Evolutionary conservation across 2,888 invertebrate species (phyloP).

Genomic region (Hedychridium roseum): DNA sequence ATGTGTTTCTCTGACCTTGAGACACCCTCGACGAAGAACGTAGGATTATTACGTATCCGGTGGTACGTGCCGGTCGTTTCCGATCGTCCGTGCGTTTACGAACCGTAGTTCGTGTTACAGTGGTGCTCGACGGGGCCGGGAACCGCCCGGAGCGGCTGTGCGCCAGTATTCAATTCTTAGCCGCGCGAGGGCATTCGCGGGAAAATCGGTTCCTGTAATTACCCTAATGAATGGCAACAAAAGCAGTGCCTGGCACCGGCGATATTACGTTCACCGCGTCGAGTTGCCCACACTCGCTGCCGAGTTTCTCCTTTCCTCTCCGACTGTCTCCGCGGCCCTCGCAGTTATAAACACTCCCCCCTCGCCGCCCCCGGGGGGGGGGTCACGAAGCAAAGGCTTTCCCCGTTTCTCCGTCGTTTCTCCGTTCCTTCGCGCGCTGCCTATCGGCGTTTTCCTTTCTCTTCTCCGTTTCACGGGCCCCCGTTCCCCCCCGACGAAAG

Average conservation of each 20-base stretch:
- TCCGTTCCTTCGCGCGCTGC: constrained; percentile 11
- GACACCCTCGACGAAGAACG: no score
- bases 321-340: constrained; percentile 16
- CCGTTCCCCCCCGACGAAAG: constrained; percentile 3
- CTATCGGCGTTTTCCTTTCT: background rate
- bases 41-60: no score
- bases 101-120: no score
- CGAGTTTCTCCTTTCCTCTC: background rate
- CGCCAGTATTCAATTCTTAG: constrained; percentile 35
- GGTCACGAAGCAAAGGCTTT: no score
- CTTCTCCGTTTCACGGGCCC: constrained; percentile 23
- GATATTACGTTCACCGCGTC: constrained; percentile 41
- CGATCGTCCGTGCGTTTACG: no score
- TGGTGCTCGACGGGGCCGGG: no score
- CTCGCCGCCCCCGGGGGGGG: no score
- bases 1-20: no score
- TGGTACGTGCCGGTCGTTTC: no score
- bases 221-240: constrained; percentile 51
- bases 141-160: background rate
- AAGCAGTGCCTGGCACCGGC: constrained; percentile 32
- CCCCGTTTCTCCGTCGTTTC: constrained; percentile 5
- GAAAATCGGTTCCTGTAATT: constrained; percentile 51
- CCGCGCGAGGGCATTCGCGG: constrained; percentile 28
- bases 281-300: constrained; percentile 9
- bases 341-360: no score